These are phyloP conservation scores for Pseudomyrmex pallidus DNA, from an alignment of 1,140 invertebrate genomes.

Conservation along the genomic window DNA sequence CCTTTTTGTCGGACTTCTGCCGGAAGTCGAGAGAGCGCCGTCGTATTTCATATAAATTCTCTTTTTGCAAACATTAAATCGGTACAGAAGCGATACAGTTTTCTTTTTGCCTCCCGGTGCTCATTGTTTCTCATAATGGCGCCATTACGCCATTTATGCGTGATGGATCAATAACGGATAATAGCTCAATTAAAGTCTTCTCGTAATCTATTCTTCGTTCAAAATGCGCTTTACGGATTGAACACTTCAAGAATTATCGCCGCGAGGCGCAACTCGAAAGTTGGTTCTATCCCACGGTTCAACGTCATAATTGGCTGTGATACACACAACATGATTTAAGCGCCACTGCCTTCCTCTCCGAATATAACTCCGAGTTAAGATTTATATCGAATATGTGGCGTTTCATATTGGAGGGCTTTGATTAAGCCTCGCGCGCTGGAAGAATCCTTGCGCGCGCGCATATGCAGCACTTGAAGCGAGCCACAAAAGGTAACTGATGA, in stretches of 20 bases:
- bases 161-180: constrained; percentile 14
- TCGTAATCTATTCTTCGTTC: background rate
- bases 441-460: constrained; percentile 6
- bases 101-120: background rate
- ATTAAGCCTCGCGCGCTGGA: constrained; percentile 15
- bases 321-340: constrained; percentile 47
- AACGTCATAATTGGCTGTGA: constrained; percentile 46
- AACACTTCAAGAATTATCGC: constrained; percentile 14
- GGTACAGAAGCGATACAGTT: constrained; percentile 41
- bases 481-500: constrained; percentile 62
- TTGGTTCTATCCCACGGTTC: constrained; percentile 21
- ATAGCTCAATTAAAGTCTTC: constrained; percentile 42
- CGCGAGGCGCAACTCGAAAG: constrained; percentile 19
- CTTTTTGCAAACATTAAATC: too few species aligned
- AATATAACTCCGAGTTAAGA: constrained; percentile 5
- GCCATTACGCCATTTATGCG: background rate
- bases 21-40: constrained; percentile 3
- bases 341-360: background rate
- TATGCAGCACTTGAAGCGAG: constrained; percentile 51
- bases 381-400: constrained; percentile 26
- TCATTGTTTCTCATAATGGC: constrained; percentile 5
- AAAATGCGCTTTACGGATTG: constrained; percentile 1
- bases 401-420: constrained; percentile 29
- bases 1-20: background rate
- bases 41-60: background rate